These are phyloP conservation scores for Gobius niger DNA, from an alignment of 2,113 vertebrate species.

Conservation along the genomic window DNA sequence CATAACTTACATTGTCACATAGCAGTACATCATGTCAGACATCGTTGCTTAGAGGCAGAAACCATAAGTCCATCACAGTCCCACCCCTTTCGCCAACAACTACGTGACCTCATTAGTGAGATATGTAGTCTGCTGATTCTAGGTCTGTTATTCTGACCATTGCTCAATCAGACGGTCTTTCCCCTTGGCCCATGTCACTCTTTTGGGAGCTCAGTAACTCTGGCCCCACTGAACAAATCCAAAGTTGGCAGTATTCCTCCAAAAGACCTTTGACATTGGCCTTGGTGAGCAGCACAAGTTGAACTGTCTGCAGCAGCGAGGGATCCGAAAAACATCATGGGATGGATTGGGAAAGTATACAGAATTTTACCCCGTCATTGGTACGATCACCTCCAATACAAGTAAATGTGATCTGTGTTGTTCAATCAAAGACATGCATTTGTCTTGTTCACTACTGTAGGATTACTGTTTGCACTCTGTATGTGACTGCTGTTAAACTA, in stretches of 20 bases:
- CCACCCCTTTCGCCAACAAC: slow-evolving; percentile 44
- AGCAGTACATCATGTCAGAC: slow-evolving; percentile 35
- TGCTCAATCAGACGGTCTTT: slow-evolving; percentile 78
- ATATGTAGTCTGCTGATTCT: slow-evolving; percentile 34
- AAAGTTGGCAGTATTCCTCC: slow-evolving; percentile 81
- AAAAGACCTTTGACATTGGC: slow-evolving; percentile 98
- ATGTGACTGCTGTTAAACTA: slow-evolving; percentile 26
- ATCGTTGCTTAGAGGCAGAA: slow-evolving; percentile 25
- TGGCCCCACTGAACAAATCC: slow-evolving; percentile 62
- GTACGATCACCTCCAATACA: slow-evolving; percentile 98
- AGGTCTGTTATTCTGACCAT: slow-evolving; percentile 63
- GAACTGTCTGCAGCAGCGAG: slow-evolving; percentile 99
- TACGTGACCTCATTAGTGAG: slow-evolving; percentile 28
- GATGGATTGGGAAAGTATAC: slow-evolving; percentile 99
- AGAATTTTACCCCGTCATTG: slow-evolving; percentile 98
- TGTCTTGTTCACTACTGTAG: slow-evolving; percentile 87
- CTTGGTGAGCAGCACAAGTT: slow-evolving; percentile 99
- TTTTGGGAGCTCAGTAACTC: slow-evolving; percentile 69
- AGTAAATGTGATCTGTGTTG: slow-evolving; percentile 95
- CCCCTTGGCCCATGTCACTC: slow-evolving; percentile 75
- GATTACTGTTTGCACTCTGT: slow-evolving; percentile 69
- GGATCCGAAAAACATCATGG: slow-evolving; percentile 99
- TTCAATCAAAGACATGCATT: slow-evolving; percentile 84
- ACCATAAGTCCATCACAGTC: slow-evolving; percentile 34
- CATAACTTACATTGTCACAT: slow-evolving; percentile 38